Evolutionary conservation across 2,888 invertebrate genomes (phyloP).

Genomic region (Ptilodon capucinus): DNA sequence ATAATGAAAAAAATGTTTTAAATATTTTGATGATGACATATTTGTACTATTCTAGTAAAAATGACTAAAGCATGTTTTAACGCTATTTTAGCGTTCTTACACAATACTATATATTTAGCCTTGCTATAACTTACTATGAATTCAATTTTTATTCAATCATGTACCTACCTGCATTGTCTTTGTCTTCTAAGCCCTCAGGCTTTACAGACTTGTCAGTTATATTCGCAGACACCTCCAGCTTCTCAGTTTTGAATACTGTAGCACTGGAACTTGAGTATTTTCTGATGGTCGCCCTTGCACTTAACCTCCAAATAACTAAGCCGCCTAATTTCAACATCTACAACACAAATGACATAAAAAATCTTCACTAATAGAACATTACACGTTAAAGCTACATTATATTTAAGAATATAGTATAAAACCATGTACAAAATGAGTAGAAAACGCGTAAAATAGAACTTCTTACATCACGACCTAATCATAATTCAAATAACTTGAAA

Average conservation of each 20-base stretch:
- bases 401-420: neutral
- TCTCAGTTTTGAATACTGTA: constrained; percentile 88
- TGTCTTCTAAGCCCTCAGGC: constrained; percentile 22
- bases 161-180: constrained; percentile 51
- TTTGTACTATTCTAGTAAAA: too few relatives aligned
- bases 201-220: constrained; percentile 43
- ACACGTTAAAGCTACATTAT: neutral
- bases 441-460: constrained; percentile 34
- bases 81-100: too few relatives aligned
- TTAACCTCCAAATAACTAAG: constrained; percentile 78
- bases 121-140: neutral
- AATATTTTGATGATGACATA: too few relatives aligned
- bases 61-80: too few relatives aligned
- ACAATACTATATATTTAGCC: neutral
- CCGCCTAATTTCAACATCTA: constrained; percentile 80
- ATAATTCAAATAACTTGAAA: neutral
- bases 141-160: constrained; percentile 9
- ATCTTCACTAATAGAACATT: constrained; percentile 2
- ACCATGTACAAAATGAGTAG: constrained; percentile 11
- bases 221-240: constrained; percentile 48
- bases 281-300: constrained; percentile 58
- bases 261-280: constrained; percentile 86
- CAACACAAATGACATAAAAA: constrained; percentile 30
- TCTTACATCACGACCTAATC: constrained; percentile 68
- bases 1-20: too few relatives aligned